Evolutionary conservation across 2,797 vertebrate genomes (phyloP).

Genomic region (Pyrocephalus nanus): DNA sequence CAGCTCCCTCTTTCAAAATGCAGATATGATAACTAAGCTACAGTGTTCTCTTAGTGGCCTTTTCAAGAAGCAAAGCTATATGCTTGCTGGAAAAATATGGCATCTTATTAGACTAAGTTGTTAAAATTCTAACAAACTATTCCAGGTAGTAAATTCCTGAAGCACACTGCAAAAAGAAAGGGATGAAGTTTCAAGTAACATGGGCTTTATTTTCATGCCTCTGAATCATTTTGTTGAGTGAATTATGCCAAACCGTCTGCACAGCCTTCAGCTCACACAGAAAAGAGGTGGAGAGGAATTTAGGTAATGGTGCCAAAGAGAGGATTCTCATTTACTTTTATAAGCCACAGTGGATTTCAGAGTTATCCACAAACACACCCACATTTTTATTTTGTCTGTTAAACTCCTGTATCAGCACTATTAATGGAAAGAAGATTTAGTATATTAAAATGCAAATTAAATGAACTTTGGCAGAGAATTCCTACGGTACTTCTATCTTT

Average conservation of each 20-base stretch:
- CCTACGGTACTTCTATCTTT: neutral
- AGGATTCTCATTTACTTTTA: conserved; percentile 33
- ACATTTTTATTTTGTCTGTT: conserved; percentile 31
- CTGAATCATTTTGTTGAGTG: neutral
- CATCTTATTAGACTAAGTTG: neutral
- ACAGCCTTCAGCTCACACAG: neutral
- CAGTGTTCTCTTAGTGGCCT: neutral
- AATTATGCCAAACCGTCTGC: neutral
- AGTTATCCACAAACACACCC: neutral
- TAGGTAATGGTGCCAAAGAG: conserved; percentile 9
- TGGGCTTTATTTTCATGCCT: neutral
- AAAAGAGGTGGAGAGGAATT: neutral
- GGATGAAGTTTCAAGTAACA: neutral
- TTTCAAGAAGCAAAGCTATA: neutral
- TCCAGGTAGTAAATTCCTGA: neutral
- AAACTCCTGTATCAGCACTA: neutral
- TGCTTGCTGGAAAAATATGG: neutral
- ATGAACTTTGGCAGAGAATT: conserved; percentile 34
- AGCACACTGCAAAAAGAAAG: neutral
- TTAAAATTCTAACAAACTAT: neutral
- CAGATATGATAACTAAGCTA: neutral
- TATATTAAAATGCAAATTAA: conserved; percentile 30
- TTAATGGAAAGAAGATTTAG: conserved; percentile 32
- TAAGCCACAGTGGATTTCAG: conserved; percentile 21
- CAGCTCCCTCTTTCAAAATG: conserved; percentile 31